A percentile compares a stretch with the other conserved stretches of the same genome.
These are phyloP conservation scores for Tenthredo notha DNA, from an alignment of 2,888 invertebrate genomes.

Conservation along the genomic window DNA sequence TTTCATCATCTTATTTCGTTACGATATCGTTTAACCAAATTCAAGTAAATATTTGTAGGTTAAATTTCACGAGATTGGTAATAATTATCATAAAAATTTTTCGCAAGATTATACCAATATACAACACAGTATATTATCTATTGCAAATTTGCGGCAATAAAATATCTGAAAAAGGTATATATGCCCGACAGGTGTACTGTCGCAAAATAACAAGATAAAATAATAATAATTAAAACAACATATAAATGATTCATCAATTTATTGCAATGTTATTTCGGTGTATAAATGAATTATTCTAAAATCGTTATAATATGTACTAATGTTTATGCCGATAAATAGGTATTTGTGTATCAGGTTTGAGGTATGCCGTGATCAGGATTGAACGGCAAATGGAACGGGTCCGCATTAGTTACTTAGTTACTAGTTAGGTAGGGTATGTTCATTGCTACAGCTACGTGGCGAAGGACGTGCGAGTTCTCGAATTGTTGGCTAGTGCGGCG, in stretches of 20 bases:
- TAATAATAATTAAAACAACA: neutral
- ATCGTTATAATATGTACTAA: neutral
- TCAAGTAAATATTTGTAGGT: neutral
- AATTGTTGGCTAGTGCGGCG: neutral
- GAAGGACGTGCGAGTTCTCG: slow-evolving; percentile 34
- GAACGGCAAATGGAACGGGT: slow-evolving; percentile 24
- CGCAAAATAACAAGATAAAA: neutral
- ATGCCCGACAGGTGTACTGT: neutral
- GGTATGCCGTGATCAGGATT: neutral
- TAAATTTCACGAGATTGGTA: neutral
- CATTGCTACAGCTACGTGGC: slow-evolving; percentile 6
- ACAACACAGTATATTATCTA: neutral
- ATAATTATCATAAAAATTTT: neutral
- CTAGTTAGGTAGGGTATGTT: slow-evolving; percentile 1
- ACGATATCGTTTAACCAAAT: neutral
- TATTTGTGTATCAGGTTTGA: neutral
- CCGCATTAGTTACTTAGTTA: neutral
- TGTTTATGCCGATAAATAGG: neutral
- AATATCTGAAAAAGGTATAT: neutral
- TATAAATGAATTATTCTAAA: neutral
- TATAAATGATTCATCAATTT: neutral
- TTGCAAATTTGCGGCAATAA: neutral
- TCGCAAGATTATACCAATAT: neutral
- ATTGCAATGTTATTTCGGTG: neutral
- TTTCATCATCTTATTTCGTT: neutral